Evolutionary conservation across 2,888 invertebrate species (phyloP), one percentile per base, ranked within the genome.

Genomic region (Selenia dentaria): DNA sequence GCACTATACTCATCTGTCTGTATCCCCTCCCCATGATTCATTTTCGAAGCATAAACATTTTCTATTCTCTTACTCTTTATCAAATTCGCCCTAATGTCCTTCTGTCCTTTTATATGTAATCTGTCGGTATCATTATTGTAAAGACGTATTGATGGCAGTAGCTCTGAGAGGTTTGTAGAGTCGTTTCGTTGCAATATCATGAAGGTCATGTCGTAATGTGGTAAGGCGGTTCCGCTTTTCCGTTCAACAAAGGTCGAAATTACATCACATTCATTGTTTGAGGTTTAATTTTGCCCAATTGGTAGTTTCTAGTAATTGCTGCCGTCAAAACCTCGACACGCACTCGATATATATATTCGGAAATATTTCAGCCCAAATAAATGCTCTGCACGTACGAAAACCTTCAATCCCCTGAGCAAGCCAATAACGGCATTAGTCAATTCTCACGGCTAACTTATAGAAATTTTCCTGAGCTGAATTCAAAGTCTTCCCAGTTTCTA

Each of bases 381-480:
- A 47, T 47, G 40, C 32, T 35, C 32, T 31, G 18, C 47, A 44
- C 47, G 42, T 46, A 45, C 37, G 45, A 38, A 42, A 46, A 43
- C 43, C 33, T 31, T 40, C 28, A 32, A 26, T 50, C 45, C 14
- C 37, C 34, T 12, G 26, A 38, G 33, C 36, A 22, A 43, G 22
- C 24, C 42, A 34, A 45, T 48, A 57, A 42, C 39, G 44, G 46
- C 52, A 43, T 57, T 51, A 54, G 52, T 57, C 55, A 54, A 48
- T 52, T 48, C 50, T 35, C 40, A 37, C 40, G 52, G 49, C 46
- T 45, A 55, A 53, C 46, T 51, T 50, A 54, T 52, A 53, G 51
- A 51, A 58, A 55, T 58, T 57, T 18, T 51, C 49, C 49, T 49
- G 58, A 57, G 49, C 54, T 59, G 53, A 62, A 64, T 66, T 67